These are phyloP conservation scores for Bucorvus abyssinicus DNA, from an alignment of 2,797 vertebrate species.

Conservation along the genomic window DNA sequence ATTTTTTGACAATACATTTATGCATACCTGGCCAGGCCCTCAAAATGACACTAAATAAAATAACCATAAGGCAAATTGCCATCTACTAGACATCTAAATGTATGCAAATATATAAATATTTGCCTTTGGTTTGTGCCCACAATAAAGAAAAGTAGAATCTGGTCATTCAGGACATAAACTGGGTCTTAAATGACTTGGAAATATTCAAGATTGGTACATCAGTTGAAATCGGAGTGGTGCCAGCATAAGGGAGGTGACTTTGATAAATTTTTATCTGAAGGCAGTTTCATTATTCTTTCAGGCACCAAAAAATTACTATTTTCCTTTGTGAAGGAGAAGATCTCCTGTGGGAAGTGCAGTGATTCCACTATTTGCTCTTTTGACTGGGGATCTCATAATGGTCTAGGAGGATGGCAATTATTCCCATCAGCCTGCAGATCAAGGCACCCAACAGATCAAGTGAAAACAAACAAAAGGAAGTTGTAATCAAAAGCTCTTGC, in stretches of 20 bases:
- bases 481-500: conserved; percentile 30
- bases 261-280: conserved; percentile 41
- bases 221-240: neutral
- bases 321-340: neutral
- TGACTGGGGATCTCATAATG: conserved; percentile 34
- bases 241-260: neutral
- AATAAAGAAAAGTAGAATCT: neutral
- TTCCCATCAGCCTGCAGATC: conserved; percentile 33
- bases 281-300: conserved; percentile 33
- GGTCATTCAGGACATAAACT: neutral
- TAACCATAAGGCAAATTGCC: neutral
- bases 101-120: neutral
- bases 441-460: conserved; percentile 33
- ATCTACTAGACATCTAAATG: neutral
- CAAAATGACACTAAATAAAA: neutral
- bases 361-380: conserved; percentile 35
- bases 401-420: conserved; percentile 55
- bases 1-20: neutral
- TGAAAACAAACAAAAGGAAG: conserved; percentile 62
- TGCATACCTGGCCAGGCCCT: neutral
- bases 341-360: conserved; percentile 4
- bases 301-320: conserved; percentile 19
- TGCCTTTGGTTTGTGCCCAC: neutral
- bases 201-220: neutral
- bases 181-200: neutral